Percentiles rank a stretch among this genome's conserved stretches.
Conservation (phyloP, 2,888 invertebrate species). For the Drosophila affinis region DNA sequence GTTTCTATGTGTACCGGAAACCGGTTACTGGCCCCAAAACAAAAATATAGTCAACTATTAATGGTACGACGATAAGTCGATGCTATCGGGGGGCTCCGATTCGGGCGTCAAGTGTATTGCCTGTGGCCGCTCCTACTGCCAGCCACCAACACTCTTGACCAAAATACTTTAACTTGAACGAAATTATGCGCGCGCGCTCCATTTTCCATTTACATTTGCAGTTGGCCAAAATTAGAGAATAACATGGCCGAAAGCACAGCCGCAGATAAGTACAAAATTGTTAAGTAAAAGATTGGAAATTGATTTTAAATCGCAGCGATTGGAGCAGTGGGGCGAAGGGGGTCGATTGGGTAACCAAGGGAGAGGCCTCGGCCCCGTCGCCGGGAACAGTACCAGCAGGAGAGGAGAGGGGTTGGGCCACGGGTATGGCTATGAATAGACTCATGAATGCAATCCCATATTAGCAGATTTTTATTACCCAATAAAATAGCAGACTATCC, state of each 20-base stretch:
- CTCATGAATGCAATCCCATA: not conserved
- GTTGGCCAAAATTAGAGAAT: conserved; percentile 65
- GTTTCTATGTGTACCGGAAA: conserved; percentile 47
- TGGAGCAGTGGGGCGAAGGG: not conserved
- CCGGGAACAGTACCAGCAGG: not conserved
- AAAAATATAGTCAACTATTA: conserved; percentile 73
- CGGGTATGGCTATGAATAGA: too few relatives aligned
- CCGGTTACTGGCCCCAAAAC: conserved; percentile 71
- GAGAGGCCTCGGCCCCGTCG: not conserved
- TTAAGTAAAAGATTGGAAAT: conserved; percentile 61
- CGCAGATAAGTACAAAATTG: conserved; percentile 34
- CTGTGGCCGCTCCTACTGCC: conserved; percentile 64
- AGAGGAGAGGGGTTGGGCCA: too few relatives aligned
- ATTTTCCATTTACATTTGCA: conserved; percentile 65
- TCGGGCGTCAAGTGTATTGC: conserved; percentile 64
- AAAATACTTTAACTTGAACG: conserved; percentile 21
- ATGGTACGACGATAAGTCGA: conserved; percentile 71
- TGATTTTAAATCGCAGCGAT: conserved; percentile 60
- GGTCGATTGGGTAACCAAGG: conserved; percentile 51
- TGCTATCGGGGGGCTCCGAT: conserved; percentile 30
- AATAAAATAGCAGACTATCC: conserved; percentile 36
- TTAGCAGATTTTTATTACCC: conserved; percentile 34
- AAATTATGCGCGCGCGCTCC: conserved; percentile 53
- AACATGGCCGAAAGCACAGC: conserved; percentile 32
- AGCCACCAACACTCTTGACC: conserved; percentile 29